A percentile compares a stretch with the other conserved stretches of the same genome.
Evolutionary conservation across 2,113 vertebrate species (phyloP).

Genomic region (Rhabdornis inornatus): DNA sequence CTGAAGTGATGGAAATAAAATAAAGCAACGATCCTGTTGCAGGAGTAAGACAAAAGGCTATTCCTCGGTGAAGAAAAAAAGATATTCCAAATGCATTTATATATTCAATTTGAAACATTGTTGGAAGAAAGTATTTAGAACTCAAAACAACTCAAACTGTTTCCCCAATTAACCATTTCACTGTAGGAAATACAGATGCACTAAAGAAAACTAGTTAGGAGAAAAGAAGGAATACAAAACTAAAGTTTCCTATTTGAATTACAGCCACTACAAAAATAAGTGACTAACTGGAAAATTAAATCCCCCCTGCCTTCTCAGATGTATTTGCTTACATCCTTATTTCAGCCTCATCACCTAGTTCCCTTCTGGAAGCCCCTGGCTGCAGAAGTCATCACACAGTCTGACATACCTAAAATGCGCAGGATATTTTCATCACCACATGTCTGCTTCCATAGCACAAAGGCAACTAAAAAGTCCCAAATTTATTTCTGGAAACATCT

Average conservation of each 20-base stretch:
- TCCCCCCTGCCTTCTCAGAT: neutral
- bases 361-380: slow-evolving; percentile 41
- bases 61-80: neutral
- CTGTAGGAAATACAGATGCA: neutral
- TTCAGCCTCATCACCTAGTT: neutral
- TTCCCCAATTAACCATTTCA: neutral
- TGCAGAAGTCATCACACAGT: neutral
- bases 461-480: slow-evolving; percentile 19
- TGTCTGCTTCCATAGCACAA: neutral
- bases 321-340: neutral
- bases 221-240: neutral
- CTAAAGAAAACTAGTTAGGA: neutral
- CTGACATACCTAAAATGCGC: slow-evolving; percentile 16
- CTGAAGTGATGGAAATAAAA: neutral
- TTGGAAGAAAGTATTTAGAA: neutral
- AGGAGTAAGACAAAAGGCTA: neutral
- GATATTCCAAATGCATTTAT: neutral
- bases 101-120: neutral
- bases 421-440: neutral
- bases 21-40: neutral
- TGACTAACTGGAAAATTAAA: neutral
- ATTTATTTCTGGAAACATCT: slow-evolving; percentile 31
- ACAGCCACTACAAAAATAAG: neutral
- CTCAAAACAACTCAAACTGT: neutral
- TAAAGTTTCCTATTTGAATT: neutral